Evolutionary conservation across 2,888 invertebrate genomes (phyloP), one percentile per base, ranked within the genome.

Genomic region (Tipula lateralis): DNA sequence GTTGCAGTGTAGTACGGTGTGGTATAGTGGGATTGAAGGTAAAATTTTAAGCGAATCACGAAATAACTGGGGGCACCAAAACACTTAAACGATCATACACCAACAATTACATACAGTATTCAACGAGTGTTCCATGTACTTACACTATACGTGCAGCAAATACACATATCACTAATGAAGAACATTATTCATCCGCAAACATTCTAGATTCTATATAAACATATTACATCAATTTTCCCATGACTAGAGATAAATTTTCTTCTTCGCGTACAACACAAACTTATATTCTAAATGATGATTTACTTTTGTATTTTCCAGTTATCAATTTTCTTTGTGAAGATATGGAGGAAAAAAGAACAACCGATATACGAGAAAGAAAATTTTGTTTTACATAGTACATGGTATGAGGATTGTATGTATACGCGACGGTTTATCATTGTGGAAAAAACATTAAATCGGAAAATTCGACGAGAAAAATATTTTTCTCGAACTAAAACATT

Each of bases 301-400:
- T 66, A 66, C 66, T 66, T 66, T 66, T 66, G 66, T 66, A 66
- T 66, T 66, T 66, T 66, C 66, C 24, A 66, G 66, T 66, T 66
- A 66, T 24, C 66, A 66, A 66, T 66, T 66, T 66, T 66, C 66
- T 66, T 66, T 24, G 24, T 24, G 1, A 12, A 12, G 19, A 24
- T 24, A 66, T 12, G 39, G n/a, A n/a, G 24, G 9, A 66, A 24
- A 66, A 66, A 66, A 66, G 66, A 19, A 24, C 66, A 66, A 66
- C 44, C n/a, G 16, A n/a, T 16, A 50, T 5, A 6, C 16, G 4
- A 50, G n/a, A 19, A 50, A 19, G 50, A 50, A 50, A 50, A 50
- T 50, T 39, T 13, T 50, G 13, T 66, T 39, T 39, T 39, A n/a
- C n/a, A n/a, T n/a, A n/a, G n/a, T n/a, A n/a, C n/a, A n/a, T n/a